phyloP scores from a whole-genome alignment of 2,113 vertebrate species.

The Clarias batrachus region DNA sequence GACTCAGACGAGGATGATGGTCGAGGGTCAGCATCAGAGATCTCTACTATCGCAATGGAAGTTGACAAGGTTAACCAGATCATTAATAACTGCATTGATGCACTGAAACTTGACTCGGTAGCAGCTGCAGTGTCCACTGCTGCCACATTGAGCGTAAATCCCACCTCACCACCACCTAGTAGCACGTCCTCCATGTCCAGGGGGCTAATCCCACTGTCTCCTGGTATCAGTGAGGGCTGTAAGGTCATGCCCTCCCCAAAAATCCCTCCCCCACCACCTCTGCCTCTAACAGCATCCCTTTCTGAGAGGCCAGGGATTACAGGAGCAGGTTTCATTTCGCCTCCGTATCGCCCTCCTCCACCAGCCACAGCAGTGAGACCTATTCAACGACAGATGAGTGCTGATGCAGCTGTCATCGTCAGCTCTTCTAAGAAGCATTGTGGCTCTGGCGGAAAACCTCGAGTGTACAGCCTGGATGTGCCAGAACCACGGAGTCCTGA shows the following conservation, averaged over 20 bases:
- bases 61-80: slow-evolving; percentile 99
- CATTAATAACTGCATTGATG: slow-evolving; percentile 98
- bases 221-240: slow-evolving; percentile 63
- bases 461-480: slow-evolving; percentile 95
- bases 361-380: slow-evolving; percentile 79
- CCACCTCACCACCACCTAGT: slow-evolving; percentile 71
- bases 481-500: slow-evolving; percentile 90
- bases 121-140: slow-evolving; percentile 79
- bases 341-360: slow-evolving; percentile 87
- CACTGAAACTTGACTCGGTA: slow-evolving; percentile 91
- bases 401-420: slow-evolving; percentile 82
- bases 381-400: slow-evolving; percentile 93
- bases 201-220: slow-evolving; percentile 73
- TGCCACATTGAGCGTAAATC: slow-evolving; percentile 72
- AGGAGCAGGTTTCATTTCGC: slow-evolving; percentile 86
- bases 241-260: slow-evolving; percentile 68
- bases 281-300: slow-evolving; percentile 69
- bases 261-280: slow-evolving; percentile 73
- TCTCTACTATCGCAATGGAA: slow-evolving; percentile 98
- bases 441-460: slow-evolving; percentile 90
- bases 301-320: slow-evolving; percentile 78
- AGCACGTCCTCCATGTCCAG: slow-evolving; percentile 70
- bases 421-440: slow-evolving; percentile 86
- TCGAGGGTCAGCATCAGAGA: slow-evolving; percentile 92
- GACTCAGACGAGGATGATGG: slow-evolving; percentile 90